Evolutionary conservation across 2,797 vertebrate species (phyloP), one percentile per base, ranked within the genome.

Genomic region (Lutjanus campechanus): DNA sequence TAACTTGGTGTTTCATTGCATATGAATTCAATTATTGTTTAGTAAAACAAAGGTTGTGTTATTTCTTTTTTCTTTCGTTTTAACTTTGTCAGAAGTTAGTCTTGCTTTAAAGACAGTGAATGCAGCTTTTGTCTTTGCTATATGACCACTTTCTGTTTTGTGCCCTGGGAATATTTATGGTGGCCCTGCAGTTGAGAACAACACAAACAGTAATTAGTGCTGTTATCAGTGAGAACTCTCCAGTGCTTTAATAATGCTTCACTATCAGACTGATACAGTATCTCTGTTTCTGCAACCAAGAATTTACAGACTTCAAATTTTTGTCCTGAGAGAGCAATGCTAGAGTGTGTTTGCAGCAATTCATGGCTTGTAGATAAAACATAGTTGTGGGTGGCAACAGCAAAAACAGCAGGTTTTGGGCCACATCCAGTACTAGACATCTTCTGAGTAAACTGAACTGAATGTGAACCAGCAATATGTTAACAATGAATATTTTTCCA

Each of bases 221-320:
- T 29, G 64, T 73, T 73, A 74, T 78, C 44, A 79, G 11, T 55
- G 73, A 69, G 36, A 63, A 65, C 47, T 58, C 71, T 63, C 47
- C 73, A 64, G 61, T 69, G 64, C 36, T 78, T 15, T 51, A 40
- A 58, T 65, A 60, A 63, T 44, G 29, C 40, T 77, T 55, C 61
- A 65, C 59, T 72, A 68, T 76, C 47, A 58, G 46, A 15, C 64
- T n/a, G 53, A 11, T 59, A 58, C 61, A 78, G 65, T 1, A 56
- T 55, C 60, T 67, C 54, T 56, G 19, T n/a, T 43, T 71, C n/a
- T 77, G 43, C n/a, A 65, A 29, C 19, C 54, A 46, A 20, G 11
- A 69, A 60, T 67, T 65, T 69, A 59, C 29, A 67, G 59, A 3
- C 8, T 54, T 69, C 25, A 46, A 17, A 46, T 55, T 25, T 55